Base-by-base conservation (phyloP, 2,797 vertebrate species). In the Enteromius treurensis region DNA sequence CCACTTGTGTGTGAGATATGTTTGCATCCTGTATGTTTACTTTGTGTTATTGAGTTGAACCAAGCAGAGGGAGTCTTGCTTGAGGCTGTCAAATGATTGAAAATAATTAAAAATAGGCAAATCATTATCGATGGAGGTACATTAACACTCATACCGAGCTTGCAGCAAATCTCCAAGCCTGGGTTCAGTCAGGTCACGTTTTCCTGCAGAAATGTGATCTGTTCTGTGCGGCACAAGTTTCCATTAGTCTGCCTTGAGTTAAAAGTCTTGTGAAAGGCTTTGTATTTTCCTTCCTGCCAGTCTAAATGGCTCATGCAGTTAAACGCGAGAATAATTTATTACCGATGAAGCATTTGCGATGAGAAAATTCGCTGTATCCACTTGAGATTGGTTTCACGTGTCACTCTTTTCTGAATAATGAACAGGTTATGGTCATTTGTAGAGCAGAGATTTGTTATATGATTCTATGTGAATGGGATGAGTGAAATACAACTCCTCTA, bases 151-250 rank as follows among this genome's bases (percentile, higher is more conserved):
- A 73, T 34, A 42, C 53, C 42, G n/a, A 77, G 34, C 74, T 60
- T 7, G n/a, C 55, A 68, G 21, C 37, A n/a, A 23, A 80, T 71
- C 51, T 32, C 40, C 10, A 60, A 62, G 19, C 69, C 62, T 34
- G 13, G 64, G 70, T 65, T 81, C 42, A 81, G 42, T 51, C 69
- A 23, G 60, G 58, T 51, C 15, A 74, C 60, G 8, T 81, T 65
- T 81, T 74, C 45, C 34, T 40, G 71, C 47, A 55, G 60, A 68
- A 82, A 82, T 76, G 60, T 75, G 71, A 82, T 82, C 70, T 32
- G 55, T 62, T 81, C 55, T 71, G 79, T 34, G 23, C 10, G 26
- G 19, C 51, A 58, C 49, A 29, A 5, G 55, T 73, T 81, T 81
- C 37, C 40, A 47, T 73, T 81, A 73, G 53, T 32, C 1, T n/a